phyloP scores from a whole-genome alignment of 1,140 invertebrate genomes.

The Drosophila mojavensis region DNA sequence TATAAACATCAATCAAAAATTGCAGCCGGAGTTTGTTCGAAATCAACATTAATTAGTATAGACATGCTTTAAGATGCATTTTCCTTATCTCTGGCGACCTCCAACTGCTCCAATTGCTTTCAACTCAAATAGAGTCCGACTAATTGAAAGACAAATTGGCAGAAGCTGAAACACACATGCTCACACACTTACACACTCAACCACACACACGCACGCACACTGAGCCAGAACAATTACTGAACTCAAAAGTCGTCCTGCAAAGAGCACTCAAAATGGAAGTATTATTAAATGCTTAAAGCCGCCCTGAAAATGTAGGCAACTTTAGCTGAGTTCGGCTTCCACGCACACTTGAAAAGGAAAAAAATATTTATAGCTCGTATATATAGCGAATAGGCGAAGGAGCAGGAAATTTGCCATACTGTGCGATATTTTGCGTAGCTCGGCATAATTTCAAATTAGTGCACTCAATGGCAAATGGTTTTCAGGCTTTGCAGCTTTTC shows the following conservation, averaged over 20 bases:
- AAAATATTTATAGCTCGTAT: neutral
- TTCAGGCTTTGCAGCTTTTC: slow-evolving; percentile 16
- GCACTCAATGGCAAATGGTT: slow-evolving; percentile 75
- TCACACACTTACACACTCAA: slow-evolving; percentile 10
- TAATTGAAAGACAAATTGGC: slow-evolving; percentile 20
- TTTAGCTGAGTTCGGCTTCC: neutral
- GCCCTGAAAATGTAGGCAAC: neutral
- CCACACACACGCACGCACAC: slow-evolving; percentile 5
- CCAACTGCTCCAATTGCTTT: neutral
- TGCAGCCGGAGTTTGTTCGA: no score
- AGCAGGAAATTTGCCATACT: slow-evolving; percentile 29
- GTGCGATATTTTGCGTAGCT: slow-evolving; percentile 71
- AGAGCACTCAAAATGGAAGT: slow-evolving; percentile 17
- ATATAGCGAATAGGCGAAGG: neutral
- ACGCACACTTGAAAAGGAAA: slow-evolving; percentile 30
- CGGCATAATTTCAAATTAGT: slow-evolving; percentile 81
- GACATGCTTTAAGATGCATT: neutral
- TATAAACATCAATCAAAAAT: no score
- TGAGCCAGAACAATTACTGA: slow-evolving; percentile 23
- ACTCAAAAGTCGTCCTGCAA: slow-evolving; percentile 10
- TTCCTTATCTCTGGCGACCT: neutral
- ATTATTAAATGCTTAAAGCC: slow-evolving; percentile 44
- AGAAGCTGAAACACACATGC: slow-evolving; percentile 8
- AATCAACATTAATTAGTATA: no score
- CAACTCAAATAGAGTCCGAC: neutral